phyloP scores from a whole-genome alignment of 2,888 invertebrate species.

The Lymantria monacha region DNA sequence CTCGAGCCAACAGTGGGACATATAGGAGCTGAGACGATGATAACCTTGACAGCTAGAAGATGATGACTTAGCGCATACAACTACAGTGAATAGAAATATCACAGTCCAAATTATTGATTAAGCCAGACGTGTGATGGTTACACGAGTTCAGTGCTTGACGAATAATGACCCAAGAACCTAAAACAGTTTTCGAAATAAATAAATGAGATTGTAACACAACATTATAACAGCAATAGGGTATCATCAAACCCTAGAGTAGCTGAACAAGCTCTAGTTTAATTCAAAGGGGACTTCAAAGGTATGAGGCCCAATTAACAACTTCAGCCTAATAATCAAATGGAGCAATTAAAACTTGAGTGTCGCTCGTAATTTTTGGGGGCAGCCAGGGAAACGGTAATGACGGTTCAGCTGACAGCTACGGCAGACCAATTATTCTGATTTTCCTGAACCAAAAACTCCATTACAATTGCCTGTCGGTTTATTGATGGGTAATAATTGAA shows the following conservation, averaged over 20 bases:
- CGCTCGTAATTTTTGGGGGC: slow-evolving; percentile 18
- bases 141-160: too few species aligned
- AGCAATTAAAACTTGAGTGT: slow-evolving; percentile 27
- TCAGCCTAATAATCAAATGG: slow-evolving; percentile 29
- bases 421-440: slow-evolving; percentile 21
- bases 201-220: neutral
- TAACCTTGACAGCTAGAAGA: too few species aligned
- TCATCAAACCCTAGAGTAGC: neutral
- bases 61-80: too few species aligned
- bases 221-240: neutral
- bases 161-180: too few species aligned
- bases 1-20: too few species aligned
- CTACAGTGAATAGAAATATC: too few species aligned
- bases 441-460: slow-evolving; percentile 3
- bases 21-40: too few species aligned
- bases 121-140: too few species aligned
- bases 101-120: too few species aligned
- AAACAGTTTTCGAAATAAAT: too few species aligned
- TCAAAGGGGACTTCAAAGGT: slow-evolving; percentile 20
- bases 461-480: slow-evolving; percentile 1
- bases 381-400: slow-evolving; percentile 12
- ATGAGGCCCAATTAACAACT: slow-evolving; percentile 33
- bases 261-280: neutral
- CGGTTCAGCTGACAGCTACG: slow-evolving; percentile 7
- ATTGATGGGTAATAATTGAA: slow-evolving; percentile 3